Percentiles rank a stretch among this genome's conserved stretches.
phyloP scores from a whole-genome alignment of 2,888 invertebrate genomes.

The Thereva nobilitata region DNA sequence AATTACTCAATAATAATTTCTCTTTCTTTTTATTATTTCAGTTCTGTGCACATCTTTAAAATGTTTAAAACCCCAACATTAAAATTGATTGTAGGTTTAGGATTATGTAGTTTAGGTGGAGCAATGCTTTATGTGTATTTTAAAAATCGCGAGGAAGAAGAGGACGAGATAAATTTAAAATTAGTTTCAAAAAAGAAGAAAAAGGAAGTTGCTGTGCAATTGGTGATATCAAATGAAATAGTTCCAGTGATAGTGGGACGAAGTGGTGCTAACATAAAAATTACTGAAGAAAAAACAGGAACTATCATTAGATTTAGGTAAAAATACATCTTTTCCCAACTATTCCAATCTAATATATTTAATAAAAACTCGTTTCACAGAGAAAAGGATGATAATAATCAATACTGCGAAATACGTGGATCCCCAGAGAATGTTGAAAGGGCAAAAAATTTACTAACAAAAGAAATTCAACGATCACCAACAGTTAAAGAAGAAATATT shows the following conservation, averaged over 20 bases:
- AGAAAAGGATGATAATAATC: conserved; percentile 63
- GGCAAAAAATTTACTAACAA: conserved; percentile 73
- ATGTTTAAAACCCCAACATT: conserved; percentile 30
- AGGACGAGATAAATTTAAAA: conserved; percentile 45
- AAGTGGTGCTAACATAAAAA: conserved; percentile 74
- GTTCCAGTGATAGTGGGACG: conserved; percentile 73
- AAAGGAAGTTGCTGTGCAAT: conserved; percentile 61
- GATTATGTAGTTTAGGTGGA: conserved; percentile 70
- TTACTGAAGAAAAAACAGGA: conserved; percentile 73
- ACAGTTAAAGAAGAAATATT: conserved; percentile 69
- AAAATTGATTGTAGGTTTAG: conserved; percentile 60
- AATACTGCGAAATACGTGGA: conserved; percentile 75
- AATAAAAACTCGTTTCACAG: conserved; percentile 48
- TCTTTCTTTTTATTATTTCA: background rate
- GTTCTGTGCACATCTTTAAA: conserved; percentile 1
- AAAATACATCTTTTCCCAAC: no score
- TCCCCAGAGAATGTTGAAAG: conserved; percentile 66
- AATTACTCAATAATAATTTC: background rate
- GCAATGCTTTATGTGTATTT: conserved; percentile 71
- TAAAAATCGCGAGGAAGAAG: conserved; percentile 65
- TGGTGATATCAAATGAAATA: conserved; percentile 66
- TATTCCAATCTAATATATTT: conserved; percentile 8
- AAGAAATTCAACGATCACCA: conserved; percentile 69
- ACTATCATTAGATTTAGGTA: conserved; percentile 63
- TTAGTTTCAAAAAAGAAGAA: conserved; percentile 47